A percentile compares a stretch with the other conserved stretches of the same genome.
Conservation (phyloP, 1,140 invertebrate genomes). For the Eriosoma lanigerum region DNA sequence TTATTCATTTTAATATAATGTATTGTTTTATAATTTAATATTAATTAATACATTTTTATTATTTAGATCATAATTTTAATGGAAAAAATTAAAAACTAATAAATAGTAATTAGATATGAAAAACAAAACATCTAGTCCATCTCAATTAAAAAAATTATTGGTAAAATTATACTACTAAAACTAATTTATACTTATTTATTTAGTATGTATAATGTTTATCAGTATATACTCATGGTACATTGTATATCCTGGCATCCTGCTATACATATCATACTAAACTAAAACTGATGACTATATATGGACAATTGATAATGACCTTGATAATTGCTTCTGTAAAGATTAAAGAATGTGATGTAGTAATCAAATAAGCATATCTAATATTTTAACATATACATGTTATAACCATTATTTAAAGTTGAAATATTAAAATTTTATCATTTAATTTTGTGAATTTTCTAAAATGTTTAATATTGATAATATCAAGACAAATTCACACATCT, state of each 20-base stretch:
- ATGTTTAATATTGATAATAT: not conserved
- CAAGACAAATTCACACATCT: no score
- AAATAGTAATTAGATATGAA: no score
- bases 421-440: not conserved
- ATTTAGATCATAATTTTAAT: no score
- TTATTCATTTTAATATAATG: no score
- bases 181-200: not conserved
- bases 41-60: no score
- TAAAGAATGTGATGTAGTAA: slow-evolving; percentile 20
- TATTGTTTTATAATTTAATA: no score
- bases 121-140: no score
- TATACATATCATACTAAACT: slow-evolving; percentile 16
- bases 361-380: not conserved
- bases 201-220: not conserved
- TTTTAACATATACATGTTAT: not conserved
- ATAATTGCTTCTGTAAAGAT: not conserved
- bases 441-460: not conserved
- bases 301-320: slow-evolving; percentile 36
- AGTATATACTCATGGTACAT: slow-evolving; percentile 1
- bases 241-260: not conserved
- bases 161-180: no score
- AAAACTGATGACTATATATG: slow-evolving; percentile 27
- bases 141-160: no score
- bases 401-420: not conserved
- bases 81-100: no score